phyloP scores from a whole-genome alignment of 2,888 invertebrate genomes.

The Tuta absoluta region DNA sequence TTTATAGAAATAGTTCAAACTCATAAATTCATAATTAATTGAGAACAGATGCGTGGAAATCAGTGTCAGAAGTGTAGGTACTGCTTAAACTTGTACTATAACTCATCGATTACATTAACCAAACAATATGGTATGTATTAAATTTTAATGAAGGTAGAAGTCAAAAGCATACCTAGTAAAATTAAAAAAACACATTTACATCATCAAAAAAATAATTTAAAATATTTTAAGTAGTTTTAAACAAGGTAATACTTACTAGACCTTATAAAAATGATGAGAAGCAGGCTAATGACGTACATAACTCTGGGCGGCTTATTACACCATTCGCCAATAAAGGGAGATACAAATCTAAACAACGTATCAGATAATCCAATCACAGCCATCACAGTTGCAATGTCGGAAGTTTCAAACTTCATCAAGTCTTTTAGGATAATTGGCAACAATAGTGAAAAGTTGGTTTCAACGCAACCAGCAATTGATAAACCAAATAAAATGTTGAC shows the following conservation, averaged over 20 bases:
- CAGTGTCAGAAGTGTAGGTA: too few species aligned
- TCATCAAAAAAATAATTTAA: too few species aligned
- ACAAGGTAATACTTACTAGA: conserved; percentile 77
- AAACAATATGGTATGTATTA: background rate
- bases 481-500: conserved; percentile 85
- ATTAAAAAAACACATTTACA: too few species aligned
- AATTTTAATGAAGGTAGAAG: background rate
- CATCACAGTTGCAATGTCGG: conserved; percentile 83
- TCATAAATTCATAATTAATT: too few species aligned
- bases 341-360: conserved; percentile 82
- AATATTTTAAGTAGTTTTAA: too few species aligned
- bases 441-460: conserved; percentile 85
- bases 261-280: conserved; percentile 82
- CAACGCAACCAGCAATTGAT: conserved; percentile 85
- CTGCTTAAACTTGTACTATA: too few species aligned
- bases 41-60: too few species aligned
- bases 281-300: conserved; percentile 84
- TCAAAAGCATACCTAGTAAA: too few species aligned
- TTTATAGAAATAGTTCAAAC: too few species aligned
- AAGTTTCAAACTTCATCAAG: conserved; percentile 79
- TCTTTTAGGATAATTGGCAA: conserved; percentile 85
- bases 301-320: conserved; percentile 81
- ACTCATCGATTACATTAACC: too few species aligned
- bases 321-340: conserved; percentile 85
- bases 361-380: conserved; percentile 82